Conservation (phyloP, 1,140 invertebrate species). For the Papilio polytes region DNA sequence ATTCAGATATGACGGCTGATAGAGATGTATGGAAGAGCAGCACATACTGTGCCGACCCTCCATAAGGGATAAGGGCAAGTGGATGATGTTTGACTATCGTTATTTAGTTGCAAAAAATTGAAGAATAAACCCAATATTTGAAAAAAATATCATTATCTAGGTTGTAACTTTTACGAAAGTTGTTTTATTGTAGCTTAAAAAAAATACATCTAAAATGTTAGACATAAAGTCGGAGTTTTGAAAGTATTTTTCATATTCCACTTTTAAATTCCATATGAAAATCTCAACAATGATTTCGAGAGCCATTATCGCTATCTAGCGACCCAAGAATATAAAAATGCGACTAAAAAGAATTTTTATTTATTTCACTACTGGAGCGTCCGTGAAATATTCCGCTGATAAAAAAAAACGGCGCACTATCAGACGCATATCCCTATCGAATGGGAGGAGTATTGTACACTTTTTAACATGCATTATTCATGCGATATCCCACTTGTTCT, state of each 20-base stretch:
- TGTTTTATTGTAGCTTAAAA: neutral
- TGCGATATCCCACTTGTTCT: slow-evolving; percentile 67
- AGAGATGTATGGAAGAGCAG: too few relatives aligned
- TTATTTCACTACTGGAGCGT: slow-evolving; percentile 19
- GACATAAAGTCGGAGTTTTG: neutral
- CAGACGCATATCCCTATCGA: slow-evolving; percentile 45
- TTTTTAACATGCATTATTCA: slow-evolving; percentile 76
- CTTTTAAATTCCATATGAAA: neutral
- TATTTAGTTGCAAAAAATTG: neutral
- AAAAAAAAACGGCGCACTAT: slow-evolving; percentile 19
- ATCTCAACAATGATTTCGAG: neutral
- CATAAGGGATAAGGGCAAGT: too few relatives aligned
- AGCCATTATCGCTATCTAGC: slow-evolving; percentile 20
- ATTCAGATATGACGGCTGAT: too few relatives aligned
- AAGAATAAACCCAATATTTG: neutral
- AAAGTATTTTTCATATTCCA: neutral
- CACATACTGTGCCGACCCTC: too few relatives aligned
- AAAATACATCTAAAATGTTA: neutral
- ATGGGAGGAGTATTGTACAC: slow-evolving; percentile 52
- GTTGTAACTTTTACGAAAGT: neutral
- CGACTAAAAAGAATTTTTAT: slow-evolving; percentile 25
- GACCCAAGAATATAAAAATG: slow-evolving; percentile 13
- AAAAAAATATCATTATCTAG: neutral
- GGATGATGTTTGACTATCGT: too few relatives aligned
- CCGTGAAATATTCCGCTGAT: slow-evolving; percentile 22